Percentiles rank a stretch among this genome's conserved stretches.
Evolutionary conservation across 2,888 invertebrate species (phyloP).

Genomic region (Limnephilus rhombicus): DNA sequence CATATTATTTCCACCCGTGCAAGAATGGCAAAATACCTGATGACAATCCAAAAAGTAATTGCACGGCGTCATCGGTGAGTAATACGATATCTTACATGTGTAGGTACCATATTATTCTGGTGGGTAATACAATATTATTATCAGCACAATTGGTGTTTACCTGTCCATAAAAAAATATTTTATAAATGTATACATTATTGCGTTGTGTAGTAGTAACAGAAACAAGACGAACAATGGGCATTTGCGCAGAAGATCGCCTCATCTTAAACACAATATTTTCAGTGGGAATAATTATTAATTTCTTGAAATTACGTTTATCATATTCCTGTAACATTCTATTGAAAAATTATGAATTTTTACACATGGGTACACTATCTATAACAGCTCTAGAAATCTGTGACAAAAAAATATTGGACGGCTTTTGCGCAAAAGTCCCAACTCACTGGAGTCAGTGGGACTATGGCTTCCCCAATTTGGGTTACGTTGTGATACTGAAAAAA

Average conservation of each 20-base stretch:
- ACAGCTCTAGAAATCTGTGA: no score
- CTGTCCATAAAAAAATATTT: neutral
- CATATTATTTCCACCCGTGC: conserved; percentile 74
- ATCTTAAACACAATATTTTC: neutral
- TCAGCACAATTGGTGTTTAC: neutral
- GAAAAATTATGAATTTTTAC: no score
- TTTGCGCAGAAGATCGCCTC: neutral
- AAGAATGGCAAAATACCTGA: conserved; percentile 69
- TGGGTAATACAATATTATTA: neutral
- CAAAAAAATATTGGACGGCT: no score
- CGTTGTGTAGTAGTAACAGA: neutral
- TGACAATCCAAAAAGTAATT: conserved; percentile 69
- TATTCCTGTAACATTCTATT: no score
- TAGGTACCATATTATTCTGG: neutral
- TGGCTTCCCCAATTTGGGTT: no score
- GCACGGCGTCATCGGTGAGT: conserved; percentile 65
- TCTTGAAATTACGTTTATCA: no score
- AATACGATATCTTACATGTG: neutral
- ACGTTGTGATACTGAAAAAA: no score
- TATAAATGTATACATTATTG: neutral
- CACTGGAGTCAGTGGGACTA: no score
- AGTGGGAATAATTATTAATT: no score
- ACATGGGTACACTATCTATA: no score
- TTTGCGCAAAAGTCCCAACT: no score
- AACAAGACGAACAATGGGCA: neutral